Percentiles rank a stretch among this genome's conserved stretches.
Conservation (phyloP, 2,888 invertebrate genomes). For the Sturmia bella region DNA sequence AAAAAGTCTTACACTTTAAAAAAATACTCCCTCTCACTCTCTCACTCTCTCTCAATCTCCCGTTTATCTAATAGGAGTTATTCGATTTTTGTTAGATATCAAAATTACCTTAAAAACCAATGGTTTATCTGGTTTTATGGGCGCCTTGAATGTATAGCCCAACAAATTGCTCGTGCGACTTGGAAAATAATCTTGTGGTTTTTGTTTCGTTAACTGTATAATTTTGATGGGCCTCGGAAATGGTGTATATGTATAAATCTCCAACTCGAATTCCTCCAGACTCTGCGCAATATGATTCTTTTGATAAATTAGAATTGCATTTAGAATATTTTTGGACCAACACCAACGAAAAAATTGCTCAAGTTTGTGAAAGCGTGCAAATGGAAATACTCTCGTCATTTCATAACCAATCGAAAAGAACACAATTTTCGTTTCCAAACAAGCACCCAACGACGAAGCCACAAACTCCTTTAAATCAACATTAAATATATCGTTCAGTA, state of each 20-base stretch:
- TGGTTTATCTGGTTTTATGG: slow-evolving; percentile 74
- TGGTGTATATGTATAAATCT: slow-evolving; percentile 69
- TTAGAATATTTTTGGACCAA: slow-evolving; percentile 70
- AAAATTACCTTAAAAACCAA: slow-evolving; percentile 73
- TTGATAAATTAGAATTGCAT: slow-evolving; percentile 67
- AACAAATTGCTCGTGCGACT: slow-evolving; percentile 61
- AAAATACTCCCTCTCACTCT: too few relatives aligned
- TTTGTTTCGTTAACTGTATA: slow-evolving; percentile 45
- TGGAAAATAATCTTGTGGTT: slow-evolving; percentile 52
- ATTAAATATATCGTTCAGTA: slow-evolving; percentile 67
- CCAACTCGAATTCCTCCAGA: slow-evolving; percentile 38
- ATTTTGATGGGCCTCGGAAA: slow-evolving; percentile 56
- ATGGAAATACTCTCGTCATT: background rate
- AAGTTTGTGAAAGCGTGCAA: slow-evolving; percentile 52
- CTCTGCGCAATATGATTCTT: background rate
- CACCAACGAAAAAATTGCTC: slow-evolving; percentile 70
- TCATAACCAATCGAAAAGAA: slow-evolving; percentile 59
- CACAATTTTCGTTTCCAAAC: slow-evolving; percentile 69
- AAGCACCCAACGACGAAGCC: slow-evolving; percentile 58
- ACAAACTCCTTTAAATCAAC: slow-evolving; percentile 62
- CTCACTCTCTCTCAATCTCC: too few relatives aligned
- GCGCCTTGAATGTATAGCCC: slow-evolving; percentile 68
- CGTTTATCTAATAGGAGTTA: too few relatives aligned
- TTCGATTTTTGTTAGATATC: too few relatives aligned
- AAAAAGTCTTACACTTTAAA: too few relatives aligned